These are phyloP conservation scores for Synanthedon andrenaeformis DNA, from an alignment of 2,888 invertebrate genomes.

Conservation along the genomic window DNA sequence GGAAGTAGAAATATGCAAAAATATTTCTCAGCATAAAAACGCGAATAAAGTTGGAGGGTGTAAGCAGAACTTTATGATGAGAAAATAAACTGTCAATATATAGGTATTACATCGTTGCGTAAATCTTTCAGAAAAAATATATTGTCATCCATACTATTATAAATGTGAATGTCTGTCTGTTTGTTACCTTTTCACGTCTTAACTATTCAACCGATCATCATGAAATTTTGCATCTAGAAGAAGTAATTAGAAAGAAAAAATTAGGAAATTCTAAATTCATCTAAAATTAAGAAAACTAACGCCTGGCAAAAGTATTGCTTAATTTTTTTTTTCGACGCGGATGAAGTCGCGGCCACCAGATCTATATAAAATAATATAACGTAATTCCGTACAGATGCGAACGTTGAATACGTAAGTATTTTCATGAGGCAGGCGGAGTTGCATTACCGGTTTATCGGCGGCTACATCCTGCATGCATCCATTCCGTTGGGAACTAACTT, in stretches of 20 bases:
- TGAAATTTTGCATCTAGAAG: too few species aligned
- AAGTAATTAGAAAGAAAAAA: too few species aligned
- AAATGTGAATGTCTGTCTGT: too few species aligned
- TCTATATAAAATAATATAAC: not conserved
- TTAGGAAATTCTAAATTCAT: too few species aligned
- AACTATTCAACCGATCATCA: too few species aligned
- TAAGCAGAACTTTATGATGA: not conserved
- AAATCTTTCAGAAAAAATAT: not conserved
- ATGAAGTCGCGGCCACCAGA: too few species aligned
- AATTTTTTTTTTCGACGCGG: too few species aligned
- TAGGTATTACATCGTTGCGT: not conserved
- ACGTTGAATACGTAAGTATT: not conserved
- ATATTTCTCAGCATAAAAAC: conserved; percentile 1
- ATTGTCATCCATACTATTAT: too few species aligned
- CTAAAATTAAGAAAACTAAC: too few species aligned
- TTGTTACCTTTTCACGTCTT: too few species aligned
- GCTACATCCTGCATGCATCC: conserved; percentile 2
- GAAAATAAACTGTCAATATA: not conserved
- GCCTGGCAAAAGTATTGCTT: too few species aligned
- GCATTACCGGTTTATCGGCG: conserved; percentile 1
- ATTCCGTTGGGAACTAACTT: not conserved
- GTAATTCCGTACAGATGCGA: not conserved
- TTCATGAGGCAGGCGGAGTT: not conserved
- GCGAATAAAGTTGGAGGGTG: conserved; percentile 3
- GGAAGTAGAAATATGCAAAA: conserved; percentile 30